These are phyloP conservation scores for Halyomorpha halys DNA, from an alignment of 1,140 invertebrate genomes.

Conservation along the genomic window DNA sequence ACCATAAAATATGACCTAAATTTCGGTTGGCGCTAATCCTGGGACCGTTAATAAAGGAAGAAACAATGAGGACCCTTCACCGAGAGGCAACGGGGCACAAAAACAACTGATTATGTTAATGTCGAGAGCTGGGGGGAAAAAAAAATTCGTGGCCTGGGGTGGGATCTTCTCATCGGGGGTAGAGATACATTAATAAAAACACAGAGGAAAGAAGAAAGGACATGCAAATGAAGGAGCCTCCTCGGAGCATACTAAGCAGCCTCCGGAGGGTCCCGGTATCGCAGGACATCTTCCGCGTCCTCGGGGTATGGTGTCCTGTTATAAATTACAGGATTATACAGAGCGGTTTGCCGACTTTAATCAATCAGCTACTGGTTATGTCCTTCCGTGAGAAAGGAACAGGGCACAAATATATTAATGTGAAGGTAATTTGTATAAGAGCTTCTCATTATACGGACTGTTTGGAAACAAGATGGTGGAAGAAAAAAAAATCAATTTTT, in stretches of 20 bases:
- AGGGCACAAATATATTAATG: no score
- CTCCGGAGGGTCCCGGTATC: no score
- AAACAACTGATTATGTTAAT: conserved; percentile 6
- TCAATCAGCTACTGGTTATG: no score
- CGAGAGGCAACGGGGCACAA: neutral
- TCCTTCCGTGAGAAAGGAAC: no score
- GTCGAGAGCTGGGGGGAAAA: neutral
- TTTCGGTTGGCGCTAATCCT: conserved; percentile 8
- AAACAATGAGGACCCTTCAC: conserved; percentile 1
- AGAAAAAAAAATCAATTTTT: no score
- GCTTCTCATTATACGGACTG: no score
- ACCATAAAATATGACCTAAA: conserved; percentile 8
- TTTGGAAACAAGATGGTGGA: no score
- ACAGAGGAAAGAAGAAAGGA: neutral
- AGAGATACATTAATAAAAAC: conserved; percentile 8
- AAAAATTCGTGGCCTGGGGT: neutral
- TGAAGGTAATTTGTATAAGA: no score
- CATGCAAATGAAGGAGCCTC: conserved; percentile 4
- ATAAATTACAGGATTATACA: conserved; percentile 2
- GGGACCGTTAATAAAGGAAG: conserved; percentile 12
- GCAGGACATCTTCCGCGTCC: no score
- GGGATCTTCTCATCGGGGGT: conserved; percentile 5
- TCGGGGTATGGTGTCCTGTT: no score
- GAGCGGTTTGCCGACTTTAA: no score
- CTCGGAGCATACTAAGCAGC: neutral